phyloP scores from a whole-genome alignment of 2,797 vertebrate genomes.

The Tinamus major region DNA sequence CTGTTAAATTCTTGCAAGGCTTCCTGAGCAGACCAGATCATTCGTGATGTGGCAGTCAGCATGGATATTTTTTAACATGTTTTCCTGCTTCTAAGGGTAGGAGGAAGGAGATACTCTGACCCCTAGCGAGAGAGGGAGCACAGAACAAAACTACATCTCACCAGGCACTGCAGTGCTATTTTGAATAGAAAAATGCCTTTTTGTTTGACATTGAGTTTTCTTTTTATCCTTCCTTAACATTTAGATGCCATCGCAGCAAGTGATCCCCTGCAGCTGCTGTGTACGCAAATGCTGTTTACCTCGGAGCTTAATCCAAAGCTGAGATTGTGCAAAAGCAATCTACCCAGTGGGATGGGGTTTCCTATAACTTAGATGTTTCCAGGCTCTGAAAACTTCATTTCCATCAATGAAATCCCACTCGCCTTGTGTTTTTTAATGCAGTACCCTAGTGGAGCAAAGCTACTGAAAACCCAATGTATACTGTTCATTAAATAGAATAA shows the following conservation, averaged over 20 bases:
- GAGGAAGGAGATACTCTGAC: neutral
- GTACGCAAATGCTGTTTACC: neutral
- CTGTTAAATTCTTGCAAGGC: neutral
- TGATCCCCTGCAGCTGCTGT: neutral
- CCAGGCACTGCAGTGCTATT: neutral
- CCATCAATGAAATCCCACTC: neutral
- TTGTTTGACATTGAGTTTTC: neutral
- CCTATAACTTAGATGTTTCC: neutral
- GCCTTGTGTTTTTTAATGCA: neutral
- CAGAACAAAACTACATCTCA: neutral
- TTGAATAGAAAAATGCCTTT: neutral
- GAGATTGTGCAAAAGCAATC: neutral
- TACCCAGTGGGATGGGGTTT: neutral
- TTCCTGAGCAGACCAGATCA: neutral
- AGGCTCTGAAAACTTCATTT: neutral
- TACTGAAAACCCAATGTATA: neutral
- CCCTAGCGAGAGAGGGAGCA: fast-evolving
- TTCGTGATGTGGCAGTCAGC: neutral
- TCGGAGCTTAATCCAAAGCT: constrained; percentile 1
- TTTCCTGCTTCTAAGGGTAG: neutral
- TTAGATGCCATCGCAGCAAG: neutral
- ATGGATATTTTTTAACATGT: neutral
- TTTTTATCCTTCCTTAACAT: neutral
- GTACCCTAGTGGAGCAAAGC: neutral
- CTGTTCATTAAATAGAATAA: neutral